Percentiles rank a stretch among this genome's conserved stretches.
Evolutionary conservation across 1,140 invertebrate species (phyloP).

Genomic region (Drosophila ironensis): DNA sequence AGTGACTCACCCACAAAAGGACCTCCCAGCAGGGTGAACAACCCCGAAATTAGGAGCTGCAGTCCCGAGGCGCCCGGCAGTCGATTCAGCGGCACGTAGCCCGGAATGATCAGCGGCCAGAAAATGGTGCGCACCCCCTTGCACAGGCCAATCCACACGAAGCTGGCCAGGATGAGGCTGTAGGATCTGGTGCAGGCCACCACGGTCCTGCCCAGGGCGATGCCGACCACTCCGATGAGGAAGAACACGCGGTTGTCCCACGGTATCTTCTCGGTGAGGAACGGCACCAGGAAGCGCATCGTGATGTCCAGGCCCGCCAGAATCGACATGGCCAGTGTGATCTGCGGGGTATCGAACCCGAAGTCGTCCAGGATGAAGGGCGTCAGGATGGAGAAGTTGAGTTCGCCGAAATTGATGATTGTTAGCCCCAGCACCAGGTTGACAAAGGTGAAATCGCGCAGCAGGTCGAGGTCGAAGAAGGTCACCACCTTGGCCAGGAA

Average conservation of each 20-base stretch:
- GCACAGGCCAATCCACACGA: constrained; percentile 85
- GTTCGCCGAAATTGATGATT: constrained; percentile 86
- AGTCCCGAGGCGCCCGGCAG: constrained; percentile 85
- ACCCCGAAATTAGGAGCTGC: constrained; percentile 84
- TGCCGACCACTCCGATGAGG: constrained; percentile 85
- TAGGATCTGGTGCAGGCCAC: constrained; percentile 83
- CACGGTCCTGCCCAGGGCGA: constrained; percentile 85
- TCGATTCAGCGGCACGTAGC: constrained; percentile 85
- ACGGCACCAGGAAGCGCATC: constrained; percentile 85
- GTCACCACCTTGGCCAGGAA: constrained; percentile 83
- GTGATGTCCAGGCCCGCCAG: constrained; percentile 84
- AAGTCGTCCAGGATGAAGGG: constrained; percentile 87
- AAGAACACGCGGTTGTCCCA: constrained; percentile 87
- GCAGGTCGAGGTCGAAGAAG: constrained; percentile 86
- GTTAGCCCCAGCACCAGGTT: constrained; percentile 87
- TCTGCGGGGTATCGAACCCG: constrained; percentile 83
- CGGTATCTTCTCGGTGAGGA: constrained; percentile 85
- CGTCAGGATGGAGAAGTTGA: constrained; percentile 87
- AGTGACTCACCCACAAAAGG: constrained; percentile 85
- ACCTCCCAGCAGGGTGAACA: constrained; percentile 84
- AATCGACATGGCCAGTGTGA: constrained; percentile 85
- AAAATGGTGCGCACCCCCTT: constrained; percentile 87
- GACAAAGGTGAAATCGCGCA: constrained; percentile 86
- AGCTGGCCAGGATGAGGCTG: constrained; percentile 82
- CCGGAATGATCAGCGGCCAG: constrained; percentile 86